A percentile compares a stretch with the other conserved stretches of the same genome.
Conservation (phyloP, 2,113 vertebrate genomes). For the Nothobranchius kuhntae region DNA sequence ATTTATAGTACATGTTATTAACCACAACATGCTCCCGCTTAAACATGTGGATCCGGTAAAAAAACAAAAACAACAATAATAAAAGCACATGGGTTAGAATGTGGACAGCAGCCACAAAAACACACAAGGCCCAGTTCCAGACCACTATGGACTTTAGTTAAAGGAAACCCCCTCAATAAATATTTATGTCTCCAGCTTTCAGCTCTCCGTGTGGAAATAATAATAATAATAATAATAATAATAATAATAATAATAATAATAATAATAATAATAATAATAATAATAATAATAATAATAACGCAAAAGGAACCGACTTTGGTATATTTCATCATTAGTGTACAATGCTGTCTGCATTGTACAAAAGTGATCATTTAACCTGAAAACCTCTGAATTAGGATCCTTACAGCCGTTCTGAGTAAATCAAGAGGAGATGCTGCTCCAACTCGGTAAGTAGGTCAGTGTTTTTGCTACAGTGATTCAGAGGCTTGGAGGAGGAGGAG, state of each 20-base stretch:
- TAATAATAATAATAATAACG: background rate
- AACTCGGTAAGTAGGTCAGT: constrained; percentile 79
- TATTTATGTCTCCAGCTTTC: too few species aligned
- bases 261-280: too few species aligned
- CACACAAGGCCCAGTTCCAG: constrained; percentile 45
- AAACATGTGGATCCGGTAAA: background rate
- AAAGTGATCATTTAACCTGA: too few species aligned
- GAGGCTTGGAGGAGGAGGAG: constrained; percentile 47
- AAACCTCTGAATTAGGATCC: too few species aligned
- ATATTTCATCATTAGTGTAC: too few species aligned
- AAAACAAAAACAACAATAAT: background rate
- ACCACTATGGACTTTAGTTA: background rate
- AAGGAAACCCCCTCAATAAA: too few species aligned
- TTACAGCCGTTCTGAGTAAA: background rate
- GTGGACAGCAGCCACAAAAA: constrained; percentile 29
- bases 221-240: background rate
- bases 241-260: background rate
- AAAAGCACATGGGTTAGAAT: constrained; percentile 26
- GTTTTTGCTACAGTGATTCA: constrained; percentile 78
- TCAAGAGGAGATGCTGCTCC: constrained; percentile 64
- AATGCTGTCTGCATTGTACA: too few species aligned
- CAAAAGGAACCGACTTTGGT: background rate
- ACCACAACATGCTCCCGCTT: background rate
- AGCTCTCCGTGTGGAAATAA: too few species aligned
- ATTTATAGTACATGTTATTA: background rate